Evolutionary conservation across 2,113 vertebrate genomes (phyloP), one percentile per base, ranked within the genome.

Genomic region (Naja naja): DNA sequence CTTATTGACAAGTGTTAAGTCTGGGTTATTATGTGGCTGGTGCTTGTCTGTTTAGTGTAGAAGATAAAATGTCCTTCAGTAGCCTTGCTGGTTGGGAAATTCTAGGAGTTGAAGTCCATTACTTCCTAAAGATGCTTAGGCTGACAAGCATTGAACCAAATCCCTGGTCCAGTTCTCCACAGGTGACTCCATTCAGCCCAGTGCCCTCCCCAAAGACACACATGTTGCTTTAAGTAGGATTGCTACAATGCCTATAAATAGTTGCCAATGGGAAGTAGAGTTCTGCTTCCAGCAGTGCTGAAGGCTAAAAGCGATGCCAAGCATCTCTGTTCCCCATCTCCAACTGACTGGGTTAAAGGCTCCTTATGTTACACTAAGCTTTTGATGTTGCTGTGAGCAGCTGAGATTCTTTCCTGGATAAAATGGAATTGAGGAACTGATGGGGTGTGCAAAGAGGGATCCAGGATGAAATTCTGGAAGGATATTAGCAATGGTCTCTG

Each of bases 161-260:
- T 22, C 95, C 87, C 12, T 4, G 89, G 69, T 45, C n/a, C 91
- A 47, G 16, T 0, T 2, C 53, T 86, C 2, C 0, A 0, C 0
- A 6, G 0, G 8, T 0, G 2, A n/a, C 74, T 89, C 16, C 8
- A 45, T 56, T 85, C 89, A 25, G 85, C 90, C 88, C 54, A 10
- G 87, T n/a, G 7, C 27, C 69, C 1, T 0, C 88, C 53, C 55
- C 3, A 58, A 49, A 52, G 74, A 85, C 90, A 94, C 49, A 52
- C 89, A 43, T 27, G 74, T 20, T 89, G 30, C n/a, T 52, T 52
- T 2, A 89, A 90, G 1, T 34, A 4, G 47, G 87, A 53, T 34
- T 54, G 86, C 74, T 55, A 92, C 45, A 52, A 69, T 60, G 93
- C 34, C 58, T 89, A 90, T 55, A 94, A 92, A 25, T 85, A n/a